These are phyloP conservation scores for Drosophila kambysellisi DNA, from an alignment of 2,888 invertebrate species.

Conservation along the genomic window DNA sequence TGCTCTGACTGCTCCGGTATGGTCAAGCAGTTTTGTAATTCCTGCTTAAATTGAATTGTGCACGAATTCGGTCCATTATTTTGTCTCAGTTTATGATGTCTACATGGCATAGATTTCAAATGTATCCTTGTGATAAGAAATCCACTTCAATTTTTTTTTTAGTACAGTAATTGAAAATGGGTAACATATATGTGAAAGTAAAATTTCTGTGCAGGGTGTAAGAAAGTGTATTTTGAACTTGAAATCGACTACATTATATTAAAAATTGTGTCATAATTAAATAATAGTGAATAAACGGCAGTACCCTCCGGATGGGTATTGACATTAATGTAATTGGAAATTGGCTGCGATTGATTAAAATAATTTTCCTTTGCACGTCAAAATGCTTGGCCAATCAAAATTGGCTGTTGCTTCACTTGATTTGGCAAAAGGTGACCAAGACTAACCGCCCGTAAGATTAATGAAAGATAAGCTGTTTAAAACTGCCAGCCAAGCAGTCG, in stretches of 20 bases:
- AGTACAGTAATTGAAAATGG: background rate
- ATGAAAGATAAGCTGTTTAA: conserved; percentile 40
- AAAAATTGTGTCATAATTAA: background rate
- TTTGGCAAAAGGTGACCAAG: conserved; percentile 34
- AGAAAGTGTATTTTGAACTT: background rate
- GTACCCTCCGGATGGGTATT: background rate
- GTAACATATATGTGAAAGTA: too few relatives aligned
- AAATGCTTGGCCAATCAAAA: conserved; percentile 15
- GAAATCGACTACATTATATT: background rate
- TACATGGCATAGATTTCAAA: conserved; percentile 10
- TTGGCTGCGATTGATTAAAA: conserved; percentile 3
- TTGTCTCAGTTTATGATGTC: conserved; percentile 11
- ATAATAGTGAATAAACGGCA: background rate
- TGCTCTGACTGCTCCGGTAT: conserved; percentile 15
- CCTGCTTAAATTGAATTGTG: conserved; percentile 45
- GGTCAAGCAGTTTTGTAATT: conserved; percentile 36
- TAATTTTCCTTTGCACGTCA: conserved; percentile 7
- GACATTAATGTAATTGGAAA: conserved; percentile 15
- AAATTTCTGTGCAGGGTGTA: background rate
- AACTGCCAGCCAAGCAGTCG: conserved; percentile 24
- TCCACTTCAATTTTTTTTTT: conserved; percentile 1
- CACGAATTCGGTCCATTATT: conserved; percentile 51
- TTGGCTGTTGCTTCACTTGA: conserved; percentile 30
- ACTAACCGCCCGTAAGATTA: conserved; percentile 62
- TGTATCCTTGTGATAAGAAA: background rate